Percentiles rank a stretch among this genome's conserved stretches.
Evolutionary conservation across 2,888 invertebrate genomes (phyloP).

Genomic region (Serrognathus titanus): DNA sequence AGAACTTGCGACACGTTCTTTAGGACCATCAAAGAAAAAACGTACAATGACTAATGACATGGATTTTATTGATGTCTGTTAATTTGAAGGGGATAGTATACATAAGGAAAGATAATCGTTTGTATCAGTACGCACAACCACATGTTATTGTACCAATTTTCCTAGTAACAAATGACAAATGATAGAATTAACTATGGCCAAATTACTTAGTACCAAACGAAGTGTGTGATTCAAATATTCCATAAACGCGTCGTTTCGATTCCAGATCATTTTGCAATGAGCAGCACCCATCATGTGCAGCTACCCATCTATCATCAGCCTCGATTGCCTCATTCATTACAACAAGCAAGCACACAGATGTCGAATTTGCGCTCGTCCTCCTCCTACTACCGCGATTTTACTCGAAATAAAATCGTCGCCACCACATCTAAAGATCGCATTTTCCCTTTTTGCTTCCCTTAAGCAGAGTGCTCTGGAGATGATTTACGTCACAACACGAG

Average conservation of each 20-base stretch:
- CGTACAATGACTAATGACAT: too few species aligned
- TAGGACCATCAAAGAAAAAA: too few species aligned
- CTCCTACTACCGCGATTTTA: neutral
- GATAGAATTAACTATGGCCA: slow-evolving; percentile 7
- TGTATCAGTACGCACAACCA: neutral
- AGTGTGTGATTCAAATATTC: slow-evolving; percentile 33
- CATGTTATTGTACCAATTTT: slow-evolving; percentile 2
- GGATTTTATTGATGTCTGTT: too few species aligned
- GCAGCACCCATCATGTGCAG: slow-evolving; percentile 26
- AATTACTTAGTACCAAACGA: slow-evolving; percentile 25
- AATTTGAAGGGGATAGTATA: too few species aligned
- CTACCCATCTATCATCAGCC: slow-evolving; percentile 28
- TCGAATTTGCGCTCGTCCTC: neutral
- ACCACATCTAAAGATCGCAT: neutral
- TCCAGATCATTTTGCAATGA: slow-evolving; percentile 33
- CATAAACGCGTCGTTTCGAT: slow-evolving; percentile 31
- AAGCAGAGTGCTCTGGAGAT: slow-evolving; percentile 1
- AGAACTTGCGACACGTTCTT: too few species aligned
- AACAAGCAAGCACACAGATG: slow-evolving; percentile 17
- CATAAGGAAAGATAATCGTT: neutral
- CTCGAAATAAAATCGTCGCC: neutral
- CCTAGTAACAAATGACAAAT: neutral
- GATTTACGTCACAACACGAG: slow-evolving; percentile 9
- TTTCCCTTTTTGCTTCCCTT: neutral
- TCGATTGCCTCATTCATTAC: slow-evolving; percentile 11